A percentile compares a stretch with the other conserved stretches of the same genome.
These are phyloP conservation scores for Schlechtendalia chinensis DNA, from an alignment of 1,140 invertebrate species.

Conservation along the genomic window DNA sequence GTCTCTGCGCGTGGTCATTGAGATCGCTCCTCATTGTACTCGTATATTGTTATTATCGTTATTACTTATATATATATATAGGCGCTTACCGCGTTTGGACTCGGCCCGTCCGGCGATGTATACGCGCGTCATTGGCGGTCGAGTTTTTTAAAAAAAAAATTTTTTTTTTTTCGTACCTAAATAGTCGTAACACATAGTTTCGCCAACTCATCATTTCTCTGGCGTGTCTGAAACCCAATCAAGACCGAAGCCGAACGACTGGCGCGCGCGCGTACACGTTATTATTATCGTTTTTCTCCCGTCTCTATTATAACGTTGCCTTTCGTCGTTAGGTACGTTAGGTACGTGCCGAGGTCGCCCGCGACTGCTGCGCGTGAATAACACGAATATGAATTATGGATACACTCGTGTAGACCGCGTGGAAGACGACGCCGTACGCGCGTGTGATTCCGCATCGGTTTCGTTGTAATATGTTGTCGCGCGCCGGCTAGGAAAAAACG, in stretches of 20 bases:
- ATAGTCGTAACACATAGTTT: background rate
- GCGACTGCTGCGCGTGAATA: too few relatives aligned
- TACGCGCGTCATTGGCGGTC: background rate
- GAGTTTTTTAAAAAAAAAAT: too few relatives aligned
- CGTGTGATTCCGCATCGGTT: too few relatives aligned
- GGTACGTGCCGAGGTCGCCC: too few relatives aligned
- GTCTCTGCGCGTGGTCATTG: conserved; percentile 32
- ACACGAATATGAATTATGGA: too few relatives aligned
- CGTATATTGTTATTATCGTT: background rate
- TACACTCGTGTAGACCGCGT: too few relatives aligned
- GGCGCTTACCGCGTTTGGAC: conserved; percentile 12
- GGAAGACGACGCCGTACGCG: too few relatives aligned
- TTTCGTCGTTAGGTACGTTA: too few relatives aligned
- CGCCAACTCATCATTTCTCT: conserved; percentile 16
- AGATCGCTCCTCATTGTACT: conserved; percentile 24
- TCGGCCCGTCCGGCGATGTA: background rate
- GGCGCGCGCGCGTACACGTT: background rate
- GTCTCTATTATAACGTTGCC: too few relatives aligned
- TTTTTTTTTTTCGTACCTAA: conserved; percentile 24
- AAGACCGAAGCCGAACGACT: background rate
- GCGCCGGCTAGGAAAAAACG: too few relatives aligned
- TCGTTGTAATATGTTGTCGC: too few relatives aligned
- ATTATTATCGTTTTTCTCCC: background rate
- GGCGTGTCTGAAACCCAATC: conserved; percentile 22
- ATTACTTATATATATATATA: too few relatives aligned